These are phyloP conservation scores for Brevimyrus niger DNA, from an alignment of 2,113 vertebrate species.

Conservation along the genomic window DNA sequence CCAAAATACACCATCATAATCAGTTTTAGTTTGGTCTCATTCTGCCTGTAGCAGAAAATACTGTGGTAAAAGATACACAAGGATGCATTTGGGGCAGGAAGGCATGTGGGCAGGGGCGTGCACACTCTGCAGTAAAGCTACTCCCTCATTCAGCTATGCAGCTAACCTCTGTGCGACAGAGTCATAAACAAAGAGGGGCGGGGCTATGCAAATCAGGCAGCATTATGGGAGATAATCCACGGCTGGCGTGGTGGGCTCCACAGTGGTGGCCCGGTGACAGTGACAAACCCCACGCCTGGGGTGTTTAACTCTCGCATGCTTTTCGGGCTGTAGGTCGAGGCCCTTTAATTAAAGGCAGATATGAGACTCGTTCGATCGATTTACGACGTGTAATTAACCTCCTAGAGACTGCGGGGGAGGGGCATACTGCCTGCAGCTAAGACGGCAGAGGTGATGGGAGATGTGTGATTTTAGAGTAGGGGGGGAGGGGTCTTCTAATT, in stretches of 20 bases:
- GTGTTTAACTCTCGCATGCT: constrained; percentile 1
- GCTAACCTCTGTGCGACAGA: background rate
- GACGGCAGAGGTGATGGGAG: background rate
- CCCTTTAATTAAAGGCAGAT: constrained; percentile 20
- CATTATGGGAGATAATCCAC: background rate
- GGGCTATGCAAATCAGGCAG: background rate
- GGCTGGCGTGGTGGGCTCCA: background rate
- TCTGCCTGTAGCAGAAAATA: background rate
- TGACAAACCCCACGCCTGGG: constrained; percentile 14
- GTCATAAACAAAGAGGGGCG: background rate
- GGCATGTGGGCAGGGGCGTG: background rate
- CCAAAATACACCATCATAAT: background rate
- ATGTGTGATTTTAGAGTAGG: background rate
- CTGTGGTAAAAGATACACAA: background rate
- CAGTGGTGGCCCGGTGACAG: background rate
- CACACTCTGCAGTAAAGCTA: background rate
- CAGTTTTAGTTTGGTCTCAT: background rate
- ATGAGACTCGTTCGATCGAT: constrained; percentile 21
- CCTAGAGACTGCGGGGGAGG: constrained; percentile 2
- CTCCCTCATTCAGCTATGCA: background rate
- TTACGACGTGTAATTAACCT: constrained; percentile 41
- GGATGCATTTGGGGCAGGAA: background rate
- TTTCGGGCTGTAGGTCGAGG: background rate
- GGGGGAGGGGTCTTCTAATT: background rate
- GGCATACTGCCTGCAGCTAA: background rate